phyloP scores from a whole-genome alignment of 1,140 invertebrate genomes.

The Pogonus chalceus region DNA sequence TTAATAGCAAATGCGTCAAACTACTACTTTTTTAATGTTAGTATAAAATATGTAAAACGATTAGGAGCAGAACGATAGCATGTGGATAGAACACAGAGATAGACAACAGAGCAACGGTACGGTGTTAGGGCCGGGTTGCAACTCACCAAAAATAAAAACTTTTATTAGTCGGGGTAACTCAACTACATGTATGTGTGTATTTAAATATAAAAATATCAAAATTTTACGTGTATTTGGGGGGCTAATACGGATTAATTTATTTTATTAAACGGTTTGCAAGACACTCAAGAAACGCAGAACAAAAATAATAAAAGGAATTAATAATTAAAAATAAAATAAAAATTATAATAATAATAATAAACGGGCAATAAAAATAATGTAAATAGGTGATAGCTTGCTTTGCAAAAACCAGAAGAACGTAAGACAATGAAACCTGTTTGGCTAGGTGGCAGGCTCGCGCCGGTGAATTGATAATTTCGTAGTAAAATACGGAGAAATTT shows the following conservation, averaged over 20 bases:
- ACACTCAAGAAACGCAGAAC: too few relatives aligned
- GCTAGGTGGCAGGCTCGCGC: slow-evolving; percentile 94
- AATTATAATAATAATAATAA: too few relatives aligned
- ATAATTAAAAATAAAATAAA: too few relatives aligned
- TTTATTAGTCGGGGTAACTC: background rate
- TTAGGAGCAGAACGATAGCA: background rate
- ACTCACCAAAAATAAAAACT: background rate
- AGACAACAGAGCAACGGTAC: slow-evolving; percentile 1
- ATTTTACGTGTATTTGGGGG: too few relatives aligned
- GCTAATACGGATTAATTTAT: too few relatives aligned
- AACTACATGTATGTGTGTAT: background rate
- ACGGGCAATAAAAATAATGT: too few relatives aligned
- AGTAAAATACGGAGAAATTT: slow-evolving; percentile 99
- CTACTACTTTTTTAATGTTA: background rate
- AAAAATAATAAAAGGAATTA: too few relatives aligned
- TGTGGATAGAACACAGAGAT: background rate
- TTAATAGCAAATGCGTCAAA: background rate
- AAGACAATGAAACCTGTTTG: slow-evolving; percentile 70
- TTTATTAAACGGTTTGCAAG: too few relatives aligned
- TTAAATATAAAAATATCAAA: background rate
- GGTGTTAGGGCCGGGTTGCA: background rate
- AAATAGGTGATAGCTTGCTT: background rate
- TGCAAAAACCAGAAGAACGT: background rate
- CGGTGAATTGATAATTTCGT: slow-evolving; percentile 96
- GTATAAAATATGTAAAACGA: too few relatives aligned